phyloP scores from a whole-genome alignment of 92 coral and sea anemone genomes.

The Zoanthus gigantus region DNA sequence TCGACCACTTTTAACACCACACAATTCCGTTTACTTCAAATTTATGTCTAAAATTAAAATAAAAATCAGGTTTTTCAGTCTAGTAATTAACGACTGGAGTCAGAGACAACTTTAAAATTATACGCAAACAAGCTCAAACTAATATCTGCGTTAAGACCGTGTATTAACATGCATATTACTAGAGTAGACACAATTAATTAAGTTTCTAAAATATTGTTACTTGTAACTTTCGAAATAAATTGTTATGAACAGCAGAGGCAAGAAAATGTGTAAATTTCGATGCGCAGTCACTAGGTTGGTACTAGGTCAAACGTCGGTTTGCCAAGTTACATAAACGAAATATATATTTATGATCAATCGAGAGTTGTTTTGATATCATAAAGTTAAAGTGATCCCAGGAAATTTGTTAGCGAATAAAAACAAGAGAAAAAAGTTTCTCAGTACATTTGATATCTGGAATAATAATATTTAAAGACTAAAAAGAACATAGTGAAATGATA shows the following conservation, averaged over 20 bases:
- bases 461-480: neutral
- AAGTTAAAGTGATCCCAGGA: slow-evolving; percentile 13
- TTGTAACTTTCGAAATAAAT: too few species aligned
- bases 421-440: slow-evolving; percentile 1
- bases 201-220: neutral
- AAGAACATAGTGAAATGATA: neutral
- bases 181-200: too few species aligned
- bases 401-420: slow-evolving; percentile 9
- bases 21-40: neutral
- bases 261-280: neutral
- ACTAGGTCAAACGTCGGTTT: neutral
- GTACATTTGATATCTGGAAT: neutral
- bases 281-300: neutral
- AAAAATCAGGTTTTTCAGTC: neutral
- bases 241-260: too few species aligned
- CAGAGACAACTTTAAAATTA: neutral
- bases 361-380: slow-evolving; percentile 46
- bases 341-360: neutral
- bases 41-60: neutral
- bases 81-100: neutral
- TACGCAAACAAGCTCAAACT: slow-evolving; percentile 12
- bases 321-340: slow-evolving; percentile 8
- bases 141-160: neutral
- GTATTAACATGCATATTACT: neutral
- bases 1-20: too few species aligned